Base-by-base conservation (phyloP, 2,113 vertebrate species). In the Cariama cristata region DNA sequence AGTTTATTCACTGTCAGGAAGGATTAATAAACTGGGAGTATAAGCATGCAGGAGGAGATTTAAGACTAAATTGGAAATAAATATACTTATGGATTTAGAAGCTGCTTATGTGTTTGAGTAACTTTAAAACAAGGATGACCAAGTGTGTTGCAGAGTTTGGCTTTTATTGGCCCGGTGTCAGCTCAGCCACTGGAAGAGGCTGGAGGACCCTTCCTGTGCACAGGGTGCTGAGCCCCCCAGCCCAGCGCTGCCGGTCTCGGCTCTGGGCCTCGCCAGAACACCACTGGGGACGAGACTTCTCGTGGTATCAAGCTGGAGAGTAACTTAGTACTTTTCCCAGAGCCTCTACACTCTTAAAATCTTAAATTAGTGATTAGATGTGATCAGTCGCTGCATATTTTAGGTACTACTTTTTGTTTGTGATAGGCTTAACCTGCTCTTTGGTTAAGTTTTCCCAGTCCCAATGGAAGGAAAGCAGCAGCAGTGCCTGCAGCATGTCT, bases 171-270 rank as follows among this genome's bases (percentile, higher is more conserved):
- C 13, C 10, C 4, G 3, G 21, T 35, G 38, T 33, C 63, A 33
- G 6, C 5, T 53, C 55, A 77, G 58, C 58, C 50, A 2, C 49
- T 62, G 52, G 38, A 14, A 52, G 71, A 63, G 58, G 23, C 58
- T 86, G 66, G 38, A 53, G 62, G 32, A 10, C 11, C 32, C 42
- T 44, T 20, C 3, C 0, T 4, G n/a, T 23, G 30, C 1, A 15
- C 19, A 22, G 11, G 11, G 60, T 35, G 55, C 67, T 13, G 44
- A 64, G 87, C 27, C 33, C 14, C 87, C 17, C 50, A 15, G 63
- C 28, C 50, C 55, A 22, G 18, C 0, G 0, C 38, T 53, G 2
- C 23, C 7, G 8, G n/a, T 62, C 50, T 84, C 0, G 0, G 17
- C 62, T 64, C 56, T 14, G 2, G 7, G 44, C 47, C n/a, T 42